Percentiles rank a stretch among this genome's conserved stretches.
Evolutionary conservation across 2,113 vertebrate species (phyloP).

Genomic region (Nannobrachium achirus): DNA sequence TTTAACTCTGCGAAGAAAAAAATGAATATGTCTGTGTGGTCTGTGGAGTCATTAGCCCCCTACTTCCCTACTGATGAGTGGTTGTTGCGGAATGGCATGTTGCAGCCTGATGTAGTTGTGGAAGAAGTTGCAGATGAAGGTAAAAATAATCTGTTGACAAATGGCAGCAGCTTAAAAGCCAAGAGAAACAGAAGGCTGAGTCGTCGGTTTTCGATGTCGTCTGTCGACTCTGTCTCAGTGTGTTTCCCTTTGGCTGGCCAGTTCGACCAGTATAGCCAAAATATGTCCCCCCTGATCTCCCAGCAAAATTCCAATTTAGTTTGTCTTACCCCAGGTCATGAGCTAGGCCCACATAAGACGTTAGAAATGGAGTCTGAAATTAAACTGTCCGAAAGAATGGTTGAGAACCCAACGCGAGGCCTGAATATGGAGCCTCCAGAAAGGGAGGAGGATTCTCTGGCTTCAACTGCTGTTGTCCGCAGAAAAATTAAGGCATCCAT

Average conservation of each 20-base stretch:
- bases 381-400: background rate
- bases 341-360: background rate
- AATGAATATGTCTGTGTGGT: constrained; percentile 66
- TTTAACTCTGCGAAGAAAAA: constrained; percentile 1
- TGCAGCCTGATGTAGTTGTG: constrained; percentile 11
- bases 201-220: constrained; percentile 15
- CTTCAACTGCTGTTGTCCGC: background rate
- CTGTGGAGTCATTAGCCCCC: constrained; percentile 61
- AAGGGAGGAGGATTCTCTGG: background rate
- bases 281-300: background rate
- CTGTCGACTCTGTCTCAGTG: constrained; percentile 7
- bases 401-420: background rate
- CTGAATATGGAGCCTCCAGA: background rate
- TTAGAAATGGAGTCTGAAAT: background rate
- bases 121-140: constrained; percentile 22
- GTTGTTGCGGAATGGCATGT: constrained; percentile 39
- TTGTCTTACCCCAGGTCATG: constrained; percentile 17
- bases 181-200: background rate
- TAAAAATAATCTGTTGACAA: background rate
- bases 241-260: constrained; percentile 19
- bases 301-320: background rate
- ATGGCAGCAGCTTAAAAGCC: background rate
- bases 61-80: constrained; percentile 57
- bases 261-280: background rate
- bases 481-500: background rate